phyloP scores from a whole-genome alignment of 2,888 invertebrate species.

The Coleophora deauratella region DNA sequence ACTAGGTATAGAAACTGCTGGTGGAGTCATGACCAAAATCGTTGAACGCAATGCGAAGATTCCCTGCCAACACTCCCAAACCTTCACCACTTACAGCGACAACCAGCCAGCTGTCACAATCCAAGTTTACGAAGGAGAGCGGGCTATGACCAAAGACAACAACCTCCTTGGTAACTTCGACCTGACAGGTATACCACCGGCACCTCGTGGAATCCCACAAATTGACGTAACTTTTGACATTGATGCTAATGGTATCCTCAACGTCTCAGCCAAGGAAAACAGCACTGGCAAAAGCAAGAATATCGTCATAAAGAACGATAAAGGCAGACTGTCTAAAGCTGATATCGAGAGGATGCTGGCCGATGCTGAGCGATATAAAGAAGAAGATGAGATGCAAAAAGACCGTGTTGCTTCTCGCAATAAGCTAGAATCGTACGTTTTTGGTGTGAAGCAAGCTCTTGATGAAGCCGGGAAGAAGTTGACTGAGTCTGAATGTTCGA shows the following conservation, averaged over 20 bases:
- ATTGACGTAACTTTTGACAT: constrained; percentile 82
- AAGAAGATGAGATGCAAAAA: constrained; percentile 79
- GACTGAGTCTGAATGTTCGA: constrained; percentile 71
- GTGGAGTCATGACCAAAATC: constrained; percentile 84
- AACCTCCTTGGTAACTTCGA: constrained; percentile 78
- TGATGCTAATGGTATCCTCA: constrained; percentile 85
- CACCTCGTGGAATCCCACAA: constrained; percentile 78
- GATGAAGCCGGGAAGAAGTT: constrained; percentile 76
- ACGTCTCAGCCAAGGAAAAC: constrained; percentile 84
- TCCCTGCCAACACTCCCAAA: constrained; percentile 80
- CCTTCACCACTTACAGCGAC: constrained; percentile 86
- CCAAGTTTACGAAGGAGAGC: constrained; percentile 83
- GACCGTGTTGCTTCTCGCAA: constrained; percentile 80
- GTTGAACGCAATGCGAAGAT: constrained; percentile 82
- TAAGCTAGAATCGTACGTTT: constrained; percentile 80
- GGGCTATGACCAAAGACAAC: constrained; percentile 86
- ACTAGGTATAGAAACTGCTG: constrained; percentile 84
- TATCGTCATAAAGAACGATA: constrained; percentile 88
- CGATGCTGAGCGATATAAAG: constrained; percentile 81
- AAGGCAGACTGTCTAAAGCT: constrained; percentile 84
- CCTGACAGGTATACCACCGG: constrained; percentile 78
- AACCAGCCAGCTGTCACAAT: constrained; percentile 84
- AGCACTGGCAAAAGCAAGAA: constrained; percentile 79
- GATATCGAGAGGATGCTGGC: constrained; percentile 89
- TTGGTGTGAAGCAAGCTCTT: constrained; percentile 78